These are phyloP conservation scores for Drosophila sucinea DNA, from an alignment of 1,140 invertebrate species.

Conservation along the genomic window DNA sequence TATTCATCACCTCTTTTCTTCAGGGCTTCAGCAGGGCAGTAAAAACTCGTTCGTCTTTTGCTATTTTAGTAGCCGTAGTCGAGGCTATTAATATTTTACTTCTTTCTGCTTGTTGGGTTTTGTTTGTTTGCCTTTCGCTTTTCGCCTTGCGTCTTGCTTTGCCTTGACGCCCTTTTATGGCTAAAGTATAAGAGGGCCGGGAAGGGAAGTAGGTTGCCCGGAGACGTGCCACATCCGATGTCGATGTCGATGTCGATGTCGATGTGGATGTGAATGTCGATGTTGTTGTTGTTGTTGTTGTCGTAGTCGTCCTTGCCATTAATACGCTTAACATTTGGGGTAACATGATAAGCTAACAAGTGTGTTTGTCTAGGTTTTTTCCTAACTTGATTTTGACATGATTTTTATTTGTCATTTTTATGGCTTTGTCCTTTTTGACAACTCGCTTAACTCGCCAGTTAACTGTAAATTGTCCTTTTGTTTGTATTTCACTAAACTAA, in stretches of 20 bases:
- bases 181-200: constrained; percentile 8
- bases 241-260: constrained; percentile 27
- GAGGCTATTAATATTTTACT: constrained; percentile 77
- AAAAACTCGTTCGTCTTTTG: constrained; percentile 43
- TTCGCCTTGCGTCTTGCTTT: constrained; percentile 23
- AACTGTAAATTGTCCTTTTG: constrained; percentile 31
- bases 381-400: constrained; percentile 68
- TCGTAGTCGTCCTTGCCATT: constrained; percentile 52
- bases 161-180: constrained; percentile 49
- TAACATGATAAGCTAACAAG: constrained; percentile 81
- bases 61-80: constrained; percentile 67
- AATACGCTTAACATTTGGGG: constrained; percentile 75
- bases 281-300: constrained; percentile 24
- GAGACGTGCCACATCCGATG: constrained; percentile 30
- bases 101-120: constrained; percentile 47
- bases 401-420: constrained; percentile 32
- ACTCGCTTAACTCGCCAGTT: constrained; percentile 17
- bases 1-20: constrained; percentile 13
- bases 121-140: constrained; percentile 42
- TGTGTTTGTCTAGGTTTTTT: constrained; percentile 71
- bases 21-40: constrained; percentile 13
- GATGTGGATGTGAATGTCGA: constrained; percentile 16
- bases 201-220: constrained; percentile 18
- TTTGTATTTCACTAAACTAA: constrained; percentile 10
- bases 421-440: constrained; percentile 51